Base-by-base conservation (phyloP, 2,888 invertebrate genomes). In the Amblyteles armatorius region DNA sequence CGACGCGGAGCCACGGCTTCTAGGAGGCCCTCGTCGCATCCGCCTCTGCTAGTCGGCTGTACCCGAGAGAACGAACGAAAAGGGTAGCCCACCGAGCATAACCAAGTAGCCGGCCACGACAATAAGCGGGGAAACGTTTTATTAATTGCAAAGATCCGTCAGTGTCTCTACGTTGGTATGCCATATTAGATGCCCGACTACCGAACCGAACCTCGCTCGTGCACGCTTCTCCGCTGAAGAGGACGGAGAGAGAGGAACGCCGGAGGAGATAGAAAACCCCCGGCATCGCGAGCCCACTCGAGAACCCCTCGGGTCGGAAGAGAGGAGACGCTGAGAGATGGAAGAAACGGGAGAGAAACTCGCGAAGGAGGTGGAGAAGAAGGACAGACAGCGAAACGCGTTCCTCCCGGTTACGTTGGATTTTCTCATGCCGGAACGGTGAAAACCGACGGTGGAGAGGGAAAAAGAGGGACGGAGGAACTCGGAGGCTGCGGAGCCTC, bases 131-230 rank as follows among this genome's bases (percentile, higher is more conserved):
- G 91, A 93, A 92, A 91, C 92, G 91, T 92, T 92, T 93, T 93
- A 93, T 93, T 93, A 93, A 93, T 93, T 92, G 91, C 91, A 85
- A 86, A 91, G 91, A 93, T 93, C 91, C 88, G 91, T 93, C 93
- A 93, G 92, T 93, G 93, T 93, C 93, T 90, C 93, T 90, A 88
- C 88, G 86, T 78, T 86, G 86, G 82, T 85, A 88, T 90, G 90
- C 91, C 91, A 91, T 91, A 92, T 92, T 92, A 92, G 91, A 92
- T 88, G 89, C 83, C 84, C 74, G 87, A 89, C 90, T 90, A 88
- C 90, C 89, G 89, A 90, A 90, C 89, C 88, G 90, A 90, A 88
- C 72, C 89, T 79, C 57, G 65, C 60, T 40, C 73, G 40, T 33
- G 67, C 68, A 40, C 7, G 26, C 79, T 86, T 29, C 44, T 86